Base-by-base conservation (phyloP, 1,140 invertebrate species). In the Metaphire vulgaris region DNA sequence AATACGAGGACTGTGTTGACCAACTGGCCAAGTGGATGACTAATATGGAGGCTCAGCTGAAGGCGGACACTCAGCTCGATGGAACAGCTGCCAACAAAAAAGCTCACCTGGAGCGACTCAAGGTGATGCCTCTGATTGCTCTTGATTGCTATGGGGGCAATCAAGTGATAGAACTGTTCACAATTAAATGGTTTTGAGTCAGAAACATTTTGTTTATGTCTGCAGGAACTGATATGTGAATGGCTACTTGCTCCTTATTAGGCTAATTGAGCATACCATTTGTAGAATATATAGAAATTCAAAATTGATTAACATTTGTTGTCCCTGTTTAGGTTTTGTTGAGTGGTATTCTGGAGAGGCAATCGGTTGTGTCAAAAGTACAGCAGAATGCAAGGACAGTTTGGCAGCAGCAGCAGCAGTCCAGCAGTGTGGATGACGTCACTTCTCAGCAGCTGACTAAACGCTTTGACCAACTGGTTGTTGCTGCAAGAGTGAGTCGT, bases 1-100 rank as follows among this genome's bases (percentile, higher is more conserved):
- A 83, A 65, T 86, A 84, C 76, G 83, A 85, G 71, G 83, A 84
- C 73, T 82, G 81, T 65, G 74, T 81, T 21, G 94, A 96, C 83
- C 93, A 97, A 84, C 84, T 98, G 14, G 93, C 92, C 0, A 91
- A 93, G 81, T 98, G 95, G 95, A 84, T 98, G 0, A 91, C 91
- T 81, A 93, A 96, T 82, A 92, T 96, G 2, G 95, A 97, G 85
- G 89, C 91, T 80, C 92, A 93, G 1, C 92, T 97, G 90, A 91
- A 93, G 80, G 90, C 91, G 75, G 94, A 96, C 81, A 95, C 93
- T 0, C 93, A 96, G 85, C 87, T 93, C 1, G 96, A 96, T 85
- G 91, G 91, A 0, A 94, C 94, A 0, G 85, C 97, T 15, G 94
- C 96, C 86, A 95, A 98, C 84, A 98, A 97, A 86, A 90, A 92